Evolutionary conservation across 2,888 invertebrate species (phyloP).

Genomic region (Aelia acuminata): DNA sequence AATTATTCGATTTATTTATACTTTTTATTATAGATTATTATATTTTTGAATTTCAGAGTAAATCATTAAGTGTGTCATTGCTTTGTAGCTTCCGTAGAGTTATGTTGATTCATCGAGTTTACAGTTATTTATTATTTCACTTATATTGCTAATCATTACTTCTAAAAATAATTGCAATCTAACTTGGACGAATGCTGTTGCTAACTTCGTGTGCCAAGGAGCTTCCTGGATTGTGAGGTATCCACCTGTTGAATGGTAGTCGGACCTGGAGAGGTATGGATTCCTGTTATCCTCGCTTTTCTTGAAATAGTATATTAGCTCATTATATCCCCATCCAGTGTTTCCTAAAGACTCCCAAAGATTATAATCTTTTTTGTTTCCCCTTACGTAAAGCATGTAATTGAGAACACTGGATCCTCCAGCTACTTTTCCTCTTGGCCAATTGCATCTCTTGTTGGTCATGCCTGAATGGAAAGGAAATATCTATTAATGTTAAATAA

Average conservation of each 20-base stretch:
- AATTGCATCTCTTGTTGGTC: constrained; percentile 87
- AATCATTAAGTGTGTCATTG: no score
- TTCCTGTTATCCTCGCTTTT: constrained; percentile 93
- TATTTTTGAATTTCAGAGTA: no score
- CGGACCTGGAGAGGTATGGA: constrained; percentile 84
- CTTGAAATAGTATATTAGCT: constrained; percentile 87
- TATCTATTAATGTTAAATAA: neutral
- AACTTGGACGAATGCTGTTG: constrained; percentile 82
- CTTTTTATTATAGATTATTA: no score
- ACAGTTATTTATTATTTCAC: neutral
- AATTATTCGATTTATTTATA: no score
- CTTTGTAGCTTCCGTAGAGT: no score
- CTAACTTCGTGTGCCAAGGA: constrained; percentile 87
- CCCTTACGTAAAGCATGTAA: constrained; percentile 92
- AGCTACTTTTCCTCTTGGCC: constrained; percentile 92
- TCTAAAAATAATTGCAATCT: neutral
- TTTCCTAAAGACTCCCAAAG: constrained; percentile 90
- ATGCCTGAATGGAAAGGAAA: constrained; percentile 76
- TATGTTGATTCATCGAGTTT: neutral
- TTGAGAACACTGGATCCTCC: constrained; percentile 92
- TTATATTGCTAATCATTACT: neutral
- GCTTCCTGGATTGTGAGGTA: constrained; percentile 89
- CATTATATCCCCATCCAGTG: constrained; percentile 88
- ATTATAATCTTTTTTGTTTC: constrained; percentile 92
- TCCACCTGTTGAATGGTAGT: constrained; percentile 85